These are phyloP conservation scores for Lagopus muta DNA, from an alignment of 2,113 vertebrate species.

Conservation along the genomic window DNA sequence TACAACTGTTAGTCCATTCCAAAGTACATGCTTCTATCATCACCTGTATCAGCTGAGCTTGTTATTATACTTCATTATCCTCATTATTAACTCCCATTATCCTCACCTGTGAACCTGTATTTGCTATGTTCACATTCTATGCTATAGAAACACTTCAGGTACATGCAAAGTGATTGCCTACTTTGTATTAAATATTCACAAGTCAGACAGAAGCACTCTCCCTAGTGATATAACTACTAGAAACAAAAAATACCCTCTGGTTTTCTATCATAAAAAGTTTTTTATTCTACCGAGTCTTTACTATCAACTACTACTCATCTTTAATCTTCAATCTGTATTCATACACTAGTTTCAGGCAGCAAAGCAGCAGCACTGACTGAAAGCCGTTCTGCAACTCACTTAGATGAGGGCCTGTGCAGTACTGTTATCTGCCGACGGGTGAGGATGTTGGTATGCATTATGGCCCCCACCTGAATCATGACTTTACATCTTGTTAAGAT, in stretches of 20 bases:
- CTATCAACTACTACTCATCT: constrained; percentile 51
- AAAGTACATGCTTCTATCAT: not conserved
- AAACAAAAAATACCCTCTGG: constrained; percentile 56
- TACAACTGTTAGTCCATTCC: not conserved
- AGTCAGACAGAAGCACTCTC: not conserved
- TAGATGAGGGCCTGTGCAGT: constrained; percentile 1
- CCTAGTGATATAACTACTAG: not conserved
- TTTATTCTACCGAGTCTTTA: constrained; percentile 21
- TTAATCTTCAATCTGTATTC: constrained; percentile 69
- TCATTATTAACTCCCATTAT: constrained; percentile 19
- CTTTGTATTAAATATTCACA: not conserved
- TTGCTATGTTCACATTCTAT: not conserved
- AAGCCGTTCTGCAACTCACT: constrained; percentile 26
- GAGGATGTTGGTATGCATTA: constrained; percentile 60
- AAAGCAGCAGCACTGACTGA: constrained; percentile 13
- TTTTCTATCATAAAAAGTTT: constrained; percentile 43
- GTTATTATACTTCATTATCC: constrained; percentile 27
- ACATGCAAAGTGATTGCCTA: not conserved
- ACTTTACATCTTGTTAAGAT: constrained; percentile 81
- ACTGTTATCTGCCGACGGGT: constrained; percentile 56
- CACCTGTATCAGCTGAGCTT: not conserved
- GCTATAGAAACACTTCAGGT: not conserved
- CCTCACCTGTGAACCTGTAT: not conserved
- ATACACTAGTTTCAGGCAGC: not conserved
- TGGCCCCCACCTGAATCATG: constrained; percentile 65